Evolutionary conservation across 2,797 vertebrate species (phyloP).

Genomic region (Alectoris magna): DNA sequence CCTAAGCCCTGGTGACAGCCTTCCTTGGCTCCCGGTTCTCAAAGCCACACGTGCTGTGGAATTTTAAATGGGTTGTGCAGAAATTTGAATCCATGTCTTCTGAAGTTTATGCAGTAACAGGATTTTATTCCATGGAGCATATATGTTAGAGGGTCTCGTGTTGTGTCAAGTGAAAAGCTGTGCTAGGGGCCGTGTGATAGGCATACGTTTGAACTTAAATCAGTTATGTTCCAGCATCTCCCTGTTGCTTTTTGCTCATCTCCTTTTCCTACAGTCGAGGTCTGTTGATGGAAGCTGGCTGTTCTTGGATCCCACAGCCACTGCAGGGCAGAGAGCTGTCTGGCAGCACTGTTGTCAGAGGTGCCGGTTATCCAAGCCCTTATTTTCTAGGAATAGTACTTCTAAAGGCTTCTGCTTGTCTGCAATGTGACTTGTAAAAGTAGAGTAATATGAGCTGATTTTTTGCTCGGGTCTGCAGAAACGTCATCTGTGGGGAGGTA

Average conservation of each 20-base stretch:
- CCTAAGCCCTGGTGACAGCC: neutral
- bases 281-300: neutral
- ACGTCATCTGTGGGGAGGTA: too few species aligned
- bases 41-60: neutral
- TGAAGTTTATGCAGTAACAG: neutral
- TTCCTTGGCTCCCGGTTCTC: neutral
- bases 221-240: too few species aligned
- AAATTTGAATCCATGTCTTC: neutral
- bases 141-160: neutral
- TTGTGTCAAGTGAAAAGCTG: neutral
- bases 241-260: neutral
- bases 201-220: rapidly evolving
- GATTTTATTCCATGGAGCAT: neutral
- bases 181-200: rapidly evolving
- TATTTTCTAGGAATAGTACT: neutral
- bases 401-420: neutral
- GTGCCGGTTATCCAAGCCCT: neutral
- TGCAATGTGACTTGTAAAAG: neutral
- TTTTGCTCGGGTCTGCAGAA: neutral
- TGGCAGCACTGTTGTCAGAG: neutral
- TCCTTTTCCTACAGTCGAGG: neutral
- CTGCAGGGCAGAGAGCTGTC: neutral
- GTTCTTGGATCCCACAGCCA: neutral
- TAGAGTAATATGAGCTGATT: rapidly evolving
- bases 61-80: neutral